A percentile compares a stretch with the other conserved stretches of the same genome.
These are phyloP conservation scores for Parasteatoda tepidariorum DNA, from an alignment of 1,140 invertebrate genomes.

Conservation along the genomic window DNA sequence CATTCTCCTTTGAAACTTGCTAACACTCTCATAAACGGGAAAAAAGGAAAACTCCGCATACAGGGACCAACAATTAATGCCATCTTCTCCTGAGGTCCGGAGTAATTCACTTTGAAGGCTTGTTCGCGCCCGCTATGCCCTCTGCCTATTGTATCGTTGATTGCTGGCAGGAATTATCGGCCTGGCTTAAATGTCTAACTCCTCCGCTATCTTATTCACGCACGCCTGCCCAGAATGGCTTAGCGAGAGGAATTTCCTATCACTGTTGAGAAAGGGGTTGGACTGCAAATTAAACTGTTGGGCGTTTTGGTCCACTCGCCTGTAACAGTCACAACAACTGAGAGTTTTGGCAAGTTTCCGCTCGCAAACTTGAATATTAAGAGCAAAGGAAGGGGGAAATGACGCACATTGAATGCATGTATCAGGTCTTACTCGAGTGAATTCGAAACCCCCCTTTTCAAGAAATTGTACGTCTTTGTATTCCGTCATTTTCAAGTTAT, in stretches of 20 bases:
- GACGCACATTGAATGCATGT: too few relatives aligned
- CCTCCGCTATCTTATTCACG: slow-evolving; percentile 53
- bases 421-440: too few relatives aligned
- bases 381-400: background rate
- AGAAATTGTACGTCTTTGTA: too few relatives aligned
- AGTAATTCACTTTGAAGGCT: slow-evolving; percentile 45
- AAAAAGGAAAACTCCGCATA: slow-evolving; percentile 2
- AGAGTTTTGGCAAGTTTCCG: background rate
- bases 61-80: slow-evolving; percentile 35
- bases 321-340: background rate
- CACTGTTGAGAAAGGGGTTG: background rate
- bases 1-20: slow-evolving; percentile 32
- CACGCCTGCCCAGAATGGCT: slow-evolving; percentile 33
- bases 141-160: slow-evolving; percentile 37
- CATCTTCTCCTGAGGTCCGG: background rate
- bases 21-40: background rate
- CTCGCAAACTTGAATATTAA: background rate
- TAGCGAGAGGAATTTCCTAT: slow-evolving; percentile 16
- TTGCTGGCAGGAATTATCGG: slow-evolving; percentile 51
- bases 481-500: too few relatives aligned
- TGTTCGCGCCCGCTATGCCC: background rate
- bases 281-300: slow-evolving; percentile 41
- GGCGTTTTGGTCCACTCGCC: slow-evolving; percentile 9
- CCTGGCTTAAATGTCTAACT: slow-evolving; percentile 52
- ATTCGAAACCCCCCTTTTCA: too few relatives aligned